Evolutionary conservation across 2,113 vertebrate genomes (phyloP), one percentile per base, ranked within the genome.

Genomic region (Corythornis madagascariensis): DNA sequence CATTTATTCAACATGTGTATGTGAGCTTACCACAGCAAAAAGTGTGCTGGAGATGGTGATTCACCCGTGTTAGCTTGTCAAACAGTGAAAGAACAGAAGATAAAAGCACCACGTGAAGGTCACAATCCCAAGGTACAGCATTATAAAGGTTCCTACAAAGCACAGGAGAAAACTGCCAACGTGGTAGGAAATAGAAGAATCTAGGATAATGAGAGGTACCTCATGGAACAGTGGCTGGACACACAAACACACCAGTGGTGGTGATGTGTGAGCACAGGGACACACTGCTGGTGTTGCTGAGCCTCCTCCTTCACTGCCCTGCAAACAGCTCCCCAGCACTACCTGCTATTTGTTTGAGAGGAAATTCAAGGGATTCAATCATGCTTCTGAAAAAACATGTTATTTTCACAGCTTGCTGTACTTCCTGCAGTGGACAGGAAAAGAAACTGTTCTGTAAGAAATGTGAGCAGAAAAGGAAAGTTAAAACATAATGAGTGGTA

Each of bases 381-480:
- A 28, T 26, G 50, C 9, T 29, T 64, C 50, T 48, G 55, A 53
- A 89, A 95, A 61, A 67, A 13, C 47, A n/a, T 3, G 10, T 50
- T 89, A 69, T 92, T 94, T 90, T 92, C 91, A 83, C 91, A 82
- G 82, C 43, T 88, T 91, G 82, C 42, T 79, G 20, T 35, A 28
- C 40, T 82, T 89, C 69, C 0, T 47, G 50, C 74, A 91, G 29
- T 12, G 80, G 82, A 87, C 47, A 79, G 11, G 8, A 89, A 86
- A 38, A 79, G 28, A 64, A 91, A 50, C 67, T 55, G 26, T 22
- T 79, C 59, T 20, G 47, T 33, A 89, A 72, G 26, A 33, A 85
- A 56, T 50, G 43, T 78, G 3, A 71, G 64, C 42, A 74, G 38
- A 85, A 29, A 92, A 92, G 72, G 52, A 70, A 93, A 81, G 53